Base-by-base conservation (phyloP, 2,888 invertebrate genomes). In the Drosophila lacicola region DNA sequence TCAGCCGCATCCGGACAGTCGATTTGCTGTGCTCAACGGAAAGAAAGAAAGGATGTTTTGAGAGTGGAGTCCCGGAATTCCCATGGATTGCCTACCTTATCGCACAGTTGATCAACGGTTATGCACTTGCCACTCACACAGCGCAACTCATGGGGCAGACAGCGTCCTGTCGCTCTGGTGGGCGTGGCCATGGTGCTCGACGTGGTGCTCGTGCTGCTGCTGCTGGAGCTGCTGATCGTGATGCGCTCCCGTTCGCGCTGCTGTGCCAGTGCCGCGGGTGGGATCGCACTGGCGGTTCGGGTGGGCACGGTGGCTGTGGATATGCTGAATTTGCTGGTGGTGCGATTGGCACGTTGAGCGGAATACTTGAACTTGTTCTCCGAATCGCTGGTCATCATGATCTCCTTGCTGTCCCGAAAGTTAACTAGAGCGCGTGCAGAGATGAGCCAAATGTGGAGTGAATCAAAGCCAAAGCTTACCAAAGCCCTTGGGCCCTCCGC, bases 71-170 rank as follows among this genome's bases (percentile, higher is more conserved):
- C 36, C 5, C 0, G 4, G 13, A 1, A 6, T 11, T 13, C 0
- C 1, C 2, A 0, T 3, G 6, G 10, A 9, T 17, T 4, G 8
- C 79, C 74, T 73, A 92, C 92, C 88, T 91, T 93, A 85, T 95
- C 95, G 83, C 95, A 95, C 34, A 95, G 93, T 78, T 95, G 95
- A 9, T 94, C 92, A 17, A 95, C 93, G 0, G 94, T 94, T 78
- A 95, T 95, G 89, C 95, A 95, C 67, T 94, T 93, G 29, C 95
- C 95, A 84, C 95, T 95, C 4, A 95, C 94, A 79, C 95, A 95
- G 60, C 95, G 93, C 53, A 95, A 90, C 78, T 95, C 94, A 93
- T 94, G 85, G 93, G 94, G 72, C 36, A 62, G 53, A 44, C 89
- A 87, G 3, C 79, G 75, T n/a, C 73, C 83, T 0, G 68, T 46